Percentiles rank a stretch among this genome's conserved stretches.
Conservation (phyloP, 2,113 vertebrate genomes). For the Argyrosomus japonicus region DNA sequence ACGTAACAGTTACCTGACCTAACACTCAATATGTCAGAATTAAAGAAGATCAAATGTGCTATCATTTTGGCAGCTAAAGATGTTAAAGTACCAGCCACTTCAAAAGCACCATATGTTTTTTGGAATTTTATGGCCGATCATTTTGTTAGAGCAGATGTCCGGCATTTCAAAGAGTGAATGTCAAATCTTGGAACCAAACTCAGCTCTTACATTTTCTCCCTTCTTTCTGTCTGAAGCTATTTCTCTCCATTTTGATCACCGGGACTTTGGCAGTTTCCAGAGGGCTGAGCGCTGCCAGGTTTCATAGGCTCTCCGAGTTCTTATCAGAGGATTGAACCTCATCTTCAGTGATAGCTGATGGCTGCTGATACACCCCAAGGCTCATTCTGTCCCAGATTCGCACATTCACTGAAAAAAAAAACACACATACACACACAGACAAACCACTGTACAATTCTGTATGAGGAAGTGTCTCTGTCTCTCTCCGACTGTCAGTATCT, state of each 20-base stretch:
- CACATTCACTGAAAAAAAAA: conserved; percentile 23
- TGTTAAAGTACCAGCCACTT: neutral
- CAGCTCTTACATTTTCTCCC: neutral
- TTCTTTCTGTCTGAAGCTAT: conserved; percentile 29
- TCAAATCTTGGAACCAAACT: conserved; percentile 3
- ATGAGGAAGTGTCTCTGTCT: conserved; percentile 4
- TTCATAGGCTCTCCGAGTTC: conserved; percentile 44
- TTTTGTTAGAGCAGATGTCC: conserved; percentile 37
- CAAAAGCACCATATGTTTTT: neutral
- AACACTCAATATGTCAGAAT: neutral
- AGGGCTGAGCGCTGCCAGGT: conserved; percentile 48
- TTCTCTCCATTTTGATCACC: conserved; percentile 48
- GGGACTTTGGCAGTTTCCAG: conserved; percentile 36
- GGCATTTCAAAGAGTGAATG: conserved; percentile 20
- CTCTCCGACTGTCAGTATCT: neutral
- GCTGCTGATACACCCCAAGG: conserved; percentile 67
- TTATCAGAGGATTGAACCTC: conserved; percentile 69
- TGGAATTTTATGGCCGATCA: neutral
- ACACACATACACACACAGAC: neutral
- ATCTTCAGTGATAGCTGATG: conserved; percentile 60
- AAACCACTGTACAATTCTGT: conserved; percentile 43
- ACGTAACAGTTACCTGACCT: neutral
- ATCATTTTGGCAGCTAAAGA: neutral
- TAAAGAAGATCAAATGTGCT: neutral
- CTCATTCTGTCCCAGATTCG: conserved; percentile 74